Evolutionary conservation across 2,888 invertebrate genomes (phyloP).

Genomic region (Callinectes sapidus): DNA sequence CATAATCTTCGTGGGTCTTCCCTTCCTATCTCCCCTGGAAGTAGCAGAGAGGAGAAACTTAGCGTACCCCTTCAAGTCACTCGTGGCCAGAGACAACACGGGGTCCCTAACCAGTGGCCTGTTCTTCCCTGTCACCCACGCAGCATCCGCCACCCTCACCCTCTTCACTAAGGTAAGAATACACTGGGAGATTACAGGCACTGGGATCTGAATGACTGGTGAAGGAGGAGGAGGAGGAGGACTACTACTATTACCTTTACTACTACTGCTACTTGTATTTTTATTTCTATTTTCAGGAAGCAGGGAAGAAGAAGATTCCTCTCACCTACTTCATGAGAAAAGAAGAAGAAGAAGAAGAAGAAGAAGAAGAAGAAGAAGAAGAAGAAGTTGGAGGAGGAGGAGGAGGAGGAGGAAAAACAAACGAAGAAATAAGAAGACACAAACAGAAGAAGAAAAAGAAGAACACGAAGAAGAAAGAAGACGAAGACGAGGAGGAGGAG

Average conservation of each 20-base stretch:
- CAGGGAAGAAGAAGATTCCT: neutral
- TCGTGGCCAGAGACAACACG: conserved; percentile 88
- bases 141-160: conserved; percentile 7
- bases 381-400: neutral
- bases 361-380: neutral
- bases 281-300: neutral
- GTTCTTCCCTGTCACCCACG: conserved; percentile 85
- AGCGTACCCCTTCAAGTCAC: conserved; percentile 85
- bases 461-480: neutral
- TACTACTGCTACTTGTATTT: neutral
- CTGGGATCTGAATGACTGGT: no score
- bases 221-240: no score
- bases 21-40: conserved; percentile 87
- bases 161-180: neutral
- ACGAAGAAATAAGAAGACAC: neutral
- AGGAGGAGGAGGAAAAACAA: neutral
- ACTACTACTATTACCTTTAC: neutral
- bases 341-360: neutral
- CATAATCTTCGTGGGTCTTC: conserved; percentile 82
- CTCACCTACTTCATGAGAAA: neutral
- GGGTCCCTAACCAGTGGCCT: conserved; percentile 89
- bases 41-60: conserved; percentile 93
- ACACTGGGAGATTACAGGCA: no score
- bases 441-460: neutral
- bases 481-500: neutral